Percentiles rank a stretch among this genome's conserved stretches.
Evolutionary conservation across 2,113 vertebrate genomes (phyloP).

Genomic region (Mohoua ochrocephala): DNA sequence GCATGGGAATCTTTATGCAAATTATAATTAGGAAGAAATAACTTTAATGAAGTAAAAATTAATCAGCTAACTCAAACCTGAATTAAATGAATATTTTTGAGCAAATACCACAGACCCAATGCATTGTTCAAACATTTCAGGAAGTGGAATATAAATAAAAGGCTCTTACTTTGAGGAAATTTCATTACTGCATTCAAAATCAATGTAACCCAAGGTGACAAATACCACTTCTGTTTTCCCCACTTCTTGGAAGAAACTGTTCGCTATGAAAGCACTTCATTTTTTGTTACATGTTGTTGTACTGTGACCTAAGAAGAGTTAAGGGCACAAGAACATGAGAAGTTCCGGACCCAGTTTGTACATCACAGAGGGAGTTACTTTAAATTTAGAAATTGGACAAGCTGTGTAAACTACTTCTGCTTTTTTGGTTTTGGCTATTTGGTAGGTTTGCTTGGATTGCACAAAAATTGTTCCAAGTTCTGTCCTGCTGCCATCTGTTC

Average conservation of each 20-base stretch:
- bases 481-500: conserved; percentile 1
- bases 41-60: not conserved
- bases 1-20: not conserved
- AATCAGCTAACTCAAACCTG: not conserved
- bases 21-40: not conserved
- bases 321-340: conserved; percentile 19
- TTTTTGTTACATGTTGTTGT: not conserved
- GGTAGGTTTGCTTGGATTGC: conserved; percentile 1
- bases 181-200: not conserved
- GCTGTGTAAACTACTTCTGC: conserved; percentile 21
- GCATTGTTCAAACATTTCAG: not conserved
- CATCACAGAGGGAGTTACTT: not conserved
- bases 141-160: not conserved
- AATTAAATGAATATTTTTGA: not conserved
- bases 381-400: conserved; percentile 41
- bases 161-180: not conserved
- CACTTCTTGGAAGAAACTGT: not conserved
- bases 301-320: not conserved
- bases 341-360: not conserved
- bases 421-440: not conserved
- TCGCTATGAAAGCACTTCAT: not conserved
- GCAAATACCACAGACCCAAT: not conserved
- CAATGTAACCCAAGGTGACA: not conserved
- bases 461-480: not conserved
- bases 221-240: not conserved